phyloP scores from a whole-genome alignment of 2,797 vertebrate species.

The Myotis planiceps region DNA sequence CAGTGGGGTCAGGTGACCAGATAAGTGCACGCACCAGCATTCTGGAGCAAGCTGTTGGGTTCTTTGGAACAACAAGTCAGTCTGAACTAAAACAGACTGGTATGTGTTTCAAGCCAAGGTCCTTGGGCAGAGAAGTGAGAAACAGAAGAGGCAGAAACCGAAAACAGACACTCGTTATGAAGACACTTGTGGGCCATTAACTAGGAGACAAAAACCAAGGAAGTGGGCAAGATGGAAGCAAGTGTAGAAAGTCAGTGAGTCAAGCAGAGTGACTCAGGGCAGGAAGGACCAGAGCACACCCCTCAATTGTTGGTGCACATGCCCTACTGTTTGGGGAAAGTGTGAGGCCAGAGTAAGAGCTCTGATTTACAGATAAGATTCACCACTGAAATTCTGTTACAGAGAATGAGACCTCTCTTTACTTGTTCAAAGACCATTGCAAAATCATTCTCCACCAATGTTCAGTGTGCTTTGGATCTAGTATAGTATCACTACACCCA shows the following conservation, averaged over 20 bases:
- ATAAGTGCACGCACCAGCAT: background rate
- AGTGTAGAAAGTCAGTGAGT: background rate
- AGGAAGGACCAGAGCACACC: fast-evolving
- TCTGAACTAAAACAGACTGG: background rate
- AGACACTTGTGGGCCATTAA: fast-evolving
- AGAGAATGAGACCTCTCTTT: background rate
- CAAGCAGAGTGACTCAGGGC: background rate
- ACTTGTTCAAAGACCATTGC: background rate
- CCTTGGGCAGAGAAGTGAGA: background rate
- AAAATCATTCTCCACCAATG: background rate
- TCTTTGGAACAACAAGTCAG: background rate
- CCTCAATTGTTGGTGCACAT: background rate
- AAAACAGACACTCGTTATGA: fast-evolving
- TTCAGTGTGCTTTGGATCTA: background rate
- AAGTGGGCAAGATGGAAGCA: background rate
- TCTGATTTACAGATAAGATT: background rate
- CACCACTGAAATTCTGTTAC: background rate
- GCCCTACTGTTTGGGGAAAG: background rate
- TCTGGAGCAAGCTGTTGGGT: background rate
- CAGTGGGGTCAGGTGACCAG: background rate
- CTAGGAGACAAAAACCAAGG: background rate
- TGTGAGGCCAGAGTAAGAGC: background rate
- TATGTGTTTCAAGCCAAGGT: background rate
- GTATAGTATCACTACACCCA: background rate
- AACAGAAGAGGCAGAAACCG: background rate